Evolutionary conservation across 1,140 invertebrate species (phyloP).

Genomic region (Lamellibrachia luymesi): DNA sequence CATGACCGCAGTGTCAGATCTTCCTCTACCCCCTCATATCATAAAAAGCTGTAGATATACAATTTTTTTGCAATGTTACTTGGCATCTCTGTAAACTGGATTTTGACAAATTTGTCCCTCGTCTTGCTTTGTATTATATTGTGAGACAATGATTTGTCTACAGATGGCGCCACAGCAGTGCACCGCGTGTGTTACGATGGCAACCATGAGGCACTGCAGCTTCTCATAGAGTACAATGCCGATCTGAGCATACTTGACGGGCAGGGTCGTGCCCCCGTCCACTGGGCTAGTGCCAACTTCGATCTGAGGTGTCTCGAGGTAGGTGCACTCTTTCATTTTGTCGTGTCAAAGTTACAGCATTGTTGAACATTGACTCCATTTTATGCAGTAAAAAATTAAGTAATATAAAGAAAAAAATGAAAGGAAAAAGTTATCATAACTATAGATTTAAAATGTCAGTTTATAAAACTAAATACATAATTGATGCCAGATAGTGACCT

Average conservation of each 20-base stretch:
- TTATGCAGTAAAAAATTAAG: neutral
- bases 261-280: conserved; percentile 49
- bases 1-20: no score
- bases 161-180: conserved; percentile 54
- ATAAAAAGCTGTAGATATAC: no score
- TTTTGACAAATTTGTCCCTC: neutral
- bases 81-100: no score
- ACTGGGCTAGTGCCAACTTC: conserved; percentile 53
- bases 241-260: conserved; percentile 50
- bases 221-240: conserved; percentile 49
- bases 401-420: no score
- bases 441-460: no score
- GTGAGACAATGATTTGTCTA: conserved; percentile 11
- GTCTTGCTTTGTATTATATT: no score
- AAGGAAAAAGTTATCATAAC: no score
- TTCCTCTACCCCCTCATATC: no score
- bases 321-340: neutral
- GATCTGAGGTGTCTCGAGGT: conserved; percentile 51
- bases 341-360: neutral
- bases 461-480: no score
- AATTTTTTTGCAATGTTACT: no score
- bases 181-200: conserved; percentile 55
- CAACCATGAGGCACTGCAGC: conserved; percentile 46
- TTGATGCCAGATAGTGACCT: no score
- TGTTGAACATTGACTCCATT: neutral